Conservation (phyloP, 2,888 invertebrate genomes). For the Heliothis peltigera region DNA sequence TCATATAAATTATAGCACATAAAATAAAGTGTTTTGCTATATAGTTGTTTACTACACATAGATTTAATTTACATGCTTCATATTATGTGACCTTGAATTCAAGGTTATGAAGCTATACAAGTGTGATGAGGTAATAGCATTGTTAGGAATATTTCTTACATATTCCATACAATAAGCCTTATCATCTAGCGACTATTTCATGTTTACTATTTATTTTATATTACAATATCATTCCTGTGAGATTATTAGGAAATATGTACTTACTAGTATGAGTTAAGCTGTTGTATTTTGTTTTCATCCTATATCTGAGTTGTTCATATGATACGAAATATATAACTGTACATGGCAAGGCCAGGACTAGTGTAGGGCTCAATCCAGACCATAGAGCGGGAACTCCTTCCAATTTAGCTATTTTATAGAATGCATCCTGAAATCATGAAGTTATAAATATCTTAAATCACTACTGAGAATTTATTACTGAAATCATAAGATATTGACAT, state of each 20-base stretch:
- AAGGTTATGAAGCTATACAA: slow-evolving; percentile 37
- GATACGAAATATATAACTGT: slow-evolving; percentile 99
- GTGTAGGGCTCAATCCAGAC: slow-evolving; percentile 99
- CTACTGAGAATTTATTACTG: too few relatives aligned
- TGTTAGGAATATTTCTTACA: slow-evolving; percentile 1
- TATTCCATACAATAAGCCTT: slow-evolving; percentile 3
- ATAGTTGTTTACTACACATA: slow-evolving; percentile 4
- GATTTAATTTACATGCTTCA: neutral
- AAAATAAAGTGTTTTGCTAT: neutral
- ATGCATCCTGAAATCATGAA: slow-evolving; percentile 94
- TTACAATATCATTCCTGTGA: too few relatives aligned
- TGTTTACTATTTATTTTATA: too few relatives aligned
- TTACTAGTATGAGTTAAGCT: slow-evolving; percentile 76
- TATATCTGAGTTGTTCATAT: slow-evolving; percentile 96
- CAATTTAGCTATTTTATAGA: slow-evolving; percentile 96
- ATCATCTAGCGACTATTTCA: too few relatives aligned
- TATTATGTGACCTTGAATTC: slow-evolving; percentile 38
- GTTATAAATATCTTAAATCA: neutral
- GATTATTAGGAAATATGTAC: slow-evolving; percentile 49
- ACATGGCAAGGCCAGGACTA: slow-evolving; percentile 98
- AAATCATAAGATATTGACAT: too few relatives aligned
- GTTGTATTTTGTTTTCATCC: slow-evolving; percentile 90
- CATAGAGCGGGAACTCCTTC: slow-evolving; percentile 98
- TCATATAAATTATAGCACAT: too few relatives aligned
- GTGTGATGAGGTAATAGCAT: slow-evolving; percentile 1